phyloP scores from a whole-genome alignment of 2,888 invertebrate species.

The Machimus rusticus region DNA sequence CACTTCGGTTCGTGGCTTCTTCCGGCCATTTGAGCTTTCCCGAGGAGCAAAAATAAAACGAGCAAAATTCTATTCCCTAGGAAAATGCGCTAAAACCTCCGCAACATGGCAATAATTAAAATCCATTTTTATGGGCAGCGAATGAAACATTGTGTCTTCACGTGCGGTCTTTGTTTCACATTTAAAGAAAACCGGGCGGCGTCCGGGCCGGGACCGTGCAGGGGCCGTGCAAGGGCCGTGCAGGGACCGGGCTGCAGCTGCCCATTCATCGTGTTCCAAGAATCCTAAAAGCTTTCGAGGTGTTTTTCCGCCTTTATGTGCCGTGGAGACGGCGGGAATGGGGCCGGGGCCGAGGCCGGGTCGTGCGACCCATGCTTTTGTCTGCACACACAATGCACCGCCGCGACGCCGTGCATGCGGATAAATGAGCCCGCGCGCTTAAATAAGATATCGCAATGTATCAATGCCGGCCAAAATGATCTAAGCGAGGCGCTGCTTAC shows the following conservation, averaged over 20 bases:
- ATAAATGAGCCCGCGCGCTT: background rate
- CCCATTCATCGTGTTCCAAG: background rate
- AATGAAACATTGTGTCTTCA: background rate
- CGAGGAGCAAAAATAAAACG: background rate
- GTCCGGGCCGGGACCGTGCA: background rate
- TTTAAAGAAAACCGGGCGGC: background rate
- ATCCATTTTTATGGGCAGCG: background rate
- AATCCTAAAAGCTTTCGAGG: background rate
- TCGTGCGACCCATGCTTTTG: background rate
- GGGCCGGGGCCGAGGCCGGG: background rate
- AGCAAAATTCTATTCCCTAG: background rate
- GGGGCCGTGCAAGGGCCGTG: background rate
- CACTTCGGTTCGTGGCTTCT: background rate
- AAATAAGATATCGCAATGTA: background rate
- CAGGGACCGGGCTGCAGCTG: background rate
- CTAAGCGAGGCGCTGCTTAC: background rate
- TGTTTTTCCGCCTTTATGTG: background rate
- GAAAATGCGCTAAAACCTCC: background rate
- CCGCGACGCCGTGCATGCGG: background rate
- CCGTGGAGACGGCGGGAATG: background rate
- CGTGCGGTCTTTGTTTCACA: background rate
- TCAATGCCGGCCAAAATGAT: background rate
- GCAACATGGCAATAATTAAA: background rate
- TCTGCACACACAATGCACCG: background rate
- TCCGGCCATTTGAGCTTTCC: background rate